Evolutionary conservation across 92 coral and sea anemone genomes (phyloP).

Genomic region (Hydrozoanthus gracilis): DNA sequence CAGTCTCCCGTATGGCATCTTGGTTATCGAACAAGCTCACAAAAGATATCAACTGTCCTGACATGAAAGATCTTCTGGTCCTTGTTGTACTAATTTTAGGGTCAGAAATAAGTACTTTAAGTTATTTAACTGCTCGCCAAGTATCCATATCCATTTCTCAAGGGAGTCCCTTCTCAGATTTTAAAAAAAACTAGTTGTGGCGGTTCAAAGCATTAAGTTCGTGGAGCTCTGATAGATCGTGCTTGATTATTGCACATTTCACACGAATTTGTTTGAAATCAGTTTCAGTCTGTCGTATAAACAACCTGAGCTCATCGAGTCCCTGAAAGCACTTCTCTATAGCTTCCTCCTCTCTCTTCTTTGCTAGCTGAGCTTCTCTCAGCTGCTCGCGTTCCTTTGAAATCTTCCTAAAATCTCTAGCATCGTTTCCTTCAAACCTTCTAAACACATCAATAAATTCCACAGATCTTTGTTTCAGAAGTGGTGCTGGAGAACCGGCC

Average conservation of each 20-base stretch:
- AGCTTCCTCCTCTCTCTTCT: slow-evolving; percentile 28
- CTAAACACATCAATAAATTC: slow-evolving; percentile 39
- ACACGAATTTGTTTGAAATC: slow-evolving; percentile 44
- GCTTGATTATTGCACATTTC: slow-evolving; percentile 35
- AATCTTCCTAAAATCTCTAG: slow-evolving; percentile 14
- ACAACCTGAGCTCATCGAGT: slow-evolving; percentile 36
- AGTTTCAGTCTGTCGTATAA: slow-evolving; percentile 15
- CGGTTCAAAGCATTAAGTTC: slow-evolving; percentile 10
- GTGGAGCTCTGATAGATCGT: slow-evolving; percentile 28
- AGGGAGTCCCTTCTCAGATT: no score
- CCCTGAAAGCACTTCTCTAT: slow-evolving; percentile 26
- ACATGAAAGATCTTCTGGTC: slow-evolving; percentile 69
- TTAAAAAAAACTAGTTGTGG: no score
- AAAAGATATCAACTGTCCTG: slow-evolving; percentile 83
- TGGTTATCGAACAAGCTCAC: slow-evolving; percentile 78
- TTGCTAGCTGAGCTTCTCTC: slow-evolving; percentile 26
- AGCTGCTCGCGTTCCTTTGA: slow-evolving; percentile 32
- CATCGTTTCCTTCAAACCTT: slow-evolving; percentile 34
- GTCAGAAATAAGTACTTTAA: no score
- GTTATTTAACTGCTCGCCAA: no score
- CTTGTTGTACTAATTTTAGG: no score
- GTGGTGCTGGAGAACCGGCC: neutral
- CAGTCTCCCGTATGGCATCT: slow-evolving; percentile 78
- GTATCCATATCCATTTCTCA: no score
- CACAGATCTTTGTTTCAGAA: slow-evolving; percentile 32